Conservation (phyloP, 2,797 vertebrate species). For the Pseudochirops cupreus region DNA sequence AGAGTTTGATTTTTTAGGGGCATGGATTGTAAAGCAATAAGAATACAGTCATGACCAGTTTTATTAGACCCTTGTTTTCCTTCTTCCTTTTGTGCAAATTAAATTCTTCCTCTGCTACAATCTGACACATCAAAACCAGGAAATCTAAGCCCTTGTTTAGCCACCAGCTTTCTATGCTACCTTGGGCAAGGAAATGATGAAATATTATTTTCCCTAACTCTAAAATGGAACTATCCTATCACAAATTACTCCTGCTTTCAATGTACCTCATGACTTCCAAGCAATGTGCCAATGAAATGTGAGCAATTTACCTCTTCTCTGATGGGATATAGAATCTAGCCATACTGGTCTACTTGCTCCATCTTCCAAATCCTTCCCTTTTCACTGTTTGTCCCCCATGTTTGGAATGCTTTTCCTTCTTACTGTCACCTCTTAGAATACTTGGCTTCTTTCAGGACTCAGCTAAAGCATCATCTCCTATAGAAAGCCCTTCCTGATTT, state of each 20-base stretch:
- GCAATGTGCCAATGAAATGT: background rate
- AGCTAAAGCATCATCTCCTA: background rate
- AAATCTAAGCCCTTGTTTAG: background rate
- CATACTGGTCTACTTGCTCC: background rate
- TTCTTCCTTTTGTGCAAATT: no score
- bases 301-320: background rate
- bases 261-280: background rate
- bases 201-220: background rate
- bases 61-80: background rate
- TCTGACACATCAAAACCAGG: background rate
- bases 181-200: background rate
- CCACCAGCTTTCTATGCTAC: background rate
- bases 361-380: background rate
- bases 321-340: background rate
- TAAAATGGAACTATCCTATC: background rate
- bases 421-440: background rate
- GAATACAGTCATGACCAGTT: background rate
- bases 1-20: background rate
- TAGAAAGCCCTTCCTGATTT: background rate
- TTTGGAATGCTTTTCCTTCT: background rate
- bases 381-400: background rate
- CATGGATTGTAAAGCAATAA: background rate
- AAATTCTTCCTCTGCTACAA: no score
- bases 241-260: background rate
- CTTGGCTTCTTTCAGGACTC: background rate